Percentiles rank a stretch among this genome's conserved stretches.
Conservation (phyloP, 2,888 invertebrate species). For the Argyresthia goedartella region DNA sequence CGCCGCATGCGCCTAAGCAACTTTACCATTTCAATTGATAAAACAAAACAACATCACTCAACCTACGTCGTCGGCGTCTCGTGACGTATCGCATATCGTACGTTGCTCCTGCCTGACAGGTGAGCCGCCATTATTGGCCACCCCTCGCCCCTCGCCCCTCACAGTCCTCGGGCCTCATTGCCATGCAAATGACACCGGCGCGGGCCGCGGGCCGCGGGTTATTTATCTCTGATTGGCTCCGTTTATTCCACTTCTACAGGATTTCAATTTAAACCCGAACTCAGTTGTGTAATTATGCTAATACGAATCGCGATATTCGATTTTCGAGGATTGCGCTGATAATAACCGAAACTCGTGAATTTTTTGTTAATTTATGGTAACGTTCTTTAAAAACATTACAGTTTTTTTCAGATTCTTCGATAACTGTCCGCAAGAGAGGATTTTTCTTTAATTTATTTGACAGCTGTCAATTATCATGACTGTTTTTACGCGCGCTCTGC, state of each 20-base stretch:
- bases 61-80: neutral
- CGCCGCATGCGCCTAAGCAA: neutral
- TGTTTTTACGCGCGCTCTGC: too few species aligned
- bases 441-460: neutral
- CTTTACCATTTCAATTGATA: neutral
- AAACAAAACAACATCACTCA: conserved; percentile 5
- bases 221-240: conserved; percentile 68
- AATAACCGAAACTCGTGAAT: too few species aligned
- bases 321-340: neutral
- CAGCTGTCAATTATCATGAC: too few species aligned
- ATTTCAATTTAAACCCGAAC: conserved; percentile 51
- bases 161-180: conserved; percentile 28
- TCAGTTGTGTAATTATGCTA: conserved; percentile 37
- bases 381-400: too few species aligned
- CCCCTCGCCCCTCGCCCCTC: conserved; percentile 18
- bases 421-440: neutral
- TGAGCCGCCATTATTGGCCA: conserved; percentile 19
- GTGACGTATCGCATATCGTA: conserved; percentile 12
- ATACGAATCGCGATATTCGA: conserved; percentile 16
- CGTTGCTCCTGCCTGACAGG: conserved; percentile 28
- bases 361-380: too few species aligned
- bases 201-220: conserved; percentile 53
- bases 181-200: conserved; percentile 62
- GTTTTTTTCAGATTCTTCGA: too few species aligned
- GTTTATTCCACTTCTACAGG: conserved; percentile 62